Evolutionary conservation across 1,140 invertebrate genomes (phyloP), one percentile per base, ranked within the genome.

Genomic region (Apis laboriosa): DNA sequence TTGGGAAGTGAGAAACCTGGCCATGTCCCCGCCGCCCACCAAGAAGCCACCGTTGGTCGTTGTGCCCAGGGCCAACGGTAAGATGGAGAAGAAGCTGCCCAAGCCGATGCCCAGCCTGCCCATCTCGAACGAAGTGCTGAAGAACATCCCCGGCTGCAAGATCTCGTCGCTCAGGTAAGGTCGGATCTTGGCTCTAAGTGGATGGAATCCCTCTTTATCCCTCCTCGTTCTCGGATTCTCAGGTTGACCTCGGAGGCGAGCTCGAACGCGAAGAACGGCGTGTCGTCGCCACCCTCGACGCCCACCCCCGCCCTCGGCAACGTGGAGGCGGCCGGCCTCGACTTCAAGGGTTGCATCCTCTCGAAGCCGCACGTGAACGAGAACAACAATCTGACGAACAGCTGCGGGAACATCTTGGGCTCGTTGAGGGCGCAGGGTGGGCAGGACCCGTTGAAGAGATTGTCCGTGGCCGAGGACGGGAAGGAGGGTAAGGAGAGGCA

Each of bases 341-440:
- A 90, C 51, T 90, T 89, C 60, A 86, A 88, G n/a, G 73, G 83
- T 4, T 85, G 84, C 61, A 88, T 89, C 11, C 70, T 81, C 11
- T 61, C 83, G 9, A 93, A 93, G 34, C 82, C 91, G 1, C 87
- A 89, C 71, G 89, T 92, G 19, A 93, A 92, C 76, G 93, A 93
- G 67, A 93, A 93, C 80, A 93, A 94, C 73, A 94, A 93, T 34
- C 34, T 94, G 53, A 91, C 91, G 64, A 92, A 86, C 68, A 70
- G 87, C 15, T 91, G 86, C 56, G 74, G 53, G 2, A 61, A 28
- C 43, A 77, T 89, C 24, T 2, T 86, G 24, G 82, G 64, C 9
- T 82, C 66, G 9, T 17, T 90, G 34, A 86, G 86, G 67, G 83
- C 86, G 0, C 87, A 87, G 17, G 64, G 68, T 12, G 17, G 64